These are phyloP conservation scores for Leptobrachium leishanense DNA, from an alignment of 2,113 vertebrate genomes.

Conservation along the genomic window DNA sequence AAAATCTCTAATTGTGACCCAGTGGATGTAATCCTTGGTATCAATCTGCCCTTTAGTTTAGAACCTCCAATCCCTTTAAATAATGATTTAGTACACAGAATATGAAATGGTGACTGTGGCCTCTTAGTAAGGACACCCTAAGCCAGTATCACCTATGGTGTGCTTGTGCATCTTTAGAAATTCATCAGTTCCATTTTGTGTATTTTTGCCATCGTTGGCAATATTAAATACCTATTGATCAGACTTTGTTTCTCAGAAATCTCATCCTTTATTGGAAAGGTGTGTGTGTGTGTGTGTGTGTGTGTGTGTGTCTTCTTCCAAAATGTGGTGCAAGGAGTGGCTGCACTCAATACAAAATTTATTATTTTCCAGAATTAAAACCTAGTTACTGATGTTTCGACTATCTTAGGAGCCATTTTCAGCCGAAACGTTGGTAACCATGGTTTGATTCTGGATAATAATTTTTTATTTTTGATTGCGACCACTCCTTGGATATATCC, in stretches of 20 bases:
- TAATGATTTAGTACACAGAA: neutral
- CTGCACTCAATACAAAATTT: no score
- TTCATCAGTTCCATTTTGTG: slow-evolving; percentile 16
- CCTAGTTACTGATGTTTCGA: no score
- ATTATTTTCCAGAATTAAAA: no score
- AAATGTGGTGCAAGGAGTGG: no score
- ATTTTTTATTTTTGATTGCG: no score
- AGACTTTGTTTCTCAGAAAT: slow-evolving; percentile 6
- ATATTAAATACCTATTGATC: slow-evolving; percentile 33
- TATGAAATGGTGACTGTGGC: neutral
- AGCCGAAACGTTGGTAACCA: no score
- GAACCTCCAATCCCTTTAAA: neutral
- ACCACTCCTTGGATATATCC: no score
- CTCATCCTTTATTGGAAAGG: slow-evolving; percentile 3
- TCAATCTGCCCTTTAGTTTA: slow-evolving; percentile 7
- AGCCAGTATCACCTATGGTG: neutral
- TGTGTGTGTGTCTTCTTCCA: no score
- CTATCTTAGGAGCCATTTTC: no score
- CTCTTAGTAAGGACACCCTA: slow-evolving; percentile 11
- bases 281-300: neutral
- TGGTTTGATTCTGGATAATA: no score
- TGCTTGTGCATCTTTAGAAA: neutral
- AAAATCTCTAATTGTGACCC: neutral
- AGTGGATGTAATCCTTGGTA: neutral
- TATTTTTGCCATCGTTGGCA: neutral